Percentiles rank a stretch among this genome's conserved stretches.
Conservation (phyloP, 2,888 invertebrate species). For the Clivina fossor region DNA sequence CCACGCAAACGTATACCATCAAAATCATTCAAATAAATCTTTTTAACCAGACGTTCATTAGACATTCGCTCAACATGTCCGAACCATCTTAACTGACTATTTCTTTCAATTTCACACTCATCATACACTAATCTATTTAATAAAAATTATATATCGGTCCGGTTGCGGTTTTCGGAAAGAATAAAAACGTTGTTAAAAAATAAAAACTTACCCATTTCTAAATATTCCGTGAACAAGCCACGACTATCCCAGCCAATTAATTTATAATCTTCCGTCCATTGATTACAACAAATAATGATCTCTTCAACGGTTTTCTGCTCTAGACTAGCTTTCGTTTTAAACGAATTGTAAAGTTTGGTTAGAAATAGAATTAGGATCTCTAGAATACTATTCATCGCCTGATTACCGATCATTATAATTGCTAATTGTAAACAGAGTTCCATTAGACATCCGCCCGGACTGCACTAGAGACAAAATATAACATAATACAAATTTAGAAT, state of each 20-base stretch:
- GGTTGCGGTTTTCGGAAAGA: too few species aligned
- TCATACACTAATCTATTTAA: too few species aligned
- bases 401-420: conserved; percentile 86
- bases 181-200: too few species aligned
- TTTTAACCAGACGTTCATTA: too few species aligned
- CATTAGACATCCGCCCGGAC: conserved; percentile 82
- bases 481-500: too few species aligned
- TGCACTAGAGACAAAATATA: conserved; percentile 64
- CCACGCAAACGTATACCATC: too few species aligned
- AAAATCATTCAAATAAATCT: too few species aligned
- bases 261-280: conserved; percentile 76
- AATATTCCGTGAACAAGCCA: conserved; percentile 77
- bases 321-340: conserved; percentile 55
- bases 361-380: conserved; percentile 74
- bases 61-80: too few species aligned
- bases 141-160: too few species aligned
- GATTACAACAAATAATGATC: conserved; percentile 59
- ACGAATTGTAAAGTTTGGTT: conserved; percentile 58
- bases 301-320: conserved; percentile 48
- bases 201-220: conserved; percentile 90
- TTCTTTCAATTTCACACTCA: too few species aligned
- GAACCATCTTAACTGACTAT: too few species aligned
- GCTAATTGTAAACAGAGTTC: conserved; percentile 83
- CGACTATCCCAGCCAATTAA: conserved; percentile 64
- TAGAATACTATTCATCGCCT: conserved; percentile 73